Percentiles rank a stretch among this genome's conserved stretches.
These are phyloP conservation scores for Porites australiensis DNA, from an alignment of 64 coral and sea anemone genomes.

Conservation along the genomic window DNA sequence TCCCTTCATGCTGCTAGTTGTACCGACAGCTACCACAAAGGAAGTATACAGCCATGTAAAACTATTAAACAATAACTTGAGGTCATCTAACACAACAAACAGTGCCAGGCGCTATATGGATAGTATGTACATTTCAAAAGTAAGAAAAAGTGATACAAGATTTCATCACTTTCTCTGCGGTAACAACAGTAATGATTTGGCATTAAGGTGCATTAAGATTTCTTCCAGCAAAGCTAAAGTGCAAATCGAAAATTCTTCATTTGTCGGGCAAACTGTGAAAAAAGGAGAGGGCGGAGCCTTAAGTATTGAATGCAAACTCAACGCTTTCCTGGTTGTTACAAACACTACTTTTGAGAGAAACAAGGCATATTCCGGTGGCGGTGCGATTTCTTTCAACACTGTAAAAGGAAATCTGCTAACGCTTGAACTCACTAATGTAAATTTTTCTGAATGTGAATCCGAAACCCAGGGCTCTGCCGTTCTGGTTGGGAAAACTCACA, in stretches of 20 bases:
- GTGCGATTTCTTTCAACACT: constrained; percentile 4
- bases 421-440: constrained; percentile 19
- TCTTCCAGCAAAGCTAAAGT: neutral
- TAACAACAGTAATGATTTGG: constrained; percentile 27
- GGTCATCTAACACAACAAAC: neutral
- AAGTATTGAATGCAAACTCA: neutral
- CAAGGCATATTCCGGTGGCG: neutral
- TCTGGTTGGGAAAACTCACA: constrained; percentile 15
- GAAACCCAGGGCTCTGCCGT: neutral
- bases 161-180: neutral
- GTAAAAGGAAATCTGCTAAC: neutral
- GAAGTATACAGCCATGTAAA: constrained; percentile 12
- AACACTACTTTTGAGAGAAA: constrained; percentile 1
- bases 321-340: neutral
- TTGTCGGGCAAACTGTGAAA: neutral
- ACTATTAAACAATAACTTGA: constrained; percentile 4
- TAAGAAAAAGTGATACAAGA: neutral
- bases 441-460: neutral
- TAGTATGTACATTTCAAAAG: constrained; percentile 6
- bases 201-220: constrained; percentile 35
- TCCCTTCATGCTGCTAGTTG: constrained; percentile 7
- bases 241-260: constrained; percentile 9
- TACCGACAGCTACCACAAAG: neutral
- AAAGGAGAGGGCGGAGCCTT: constrained; percentile 10
- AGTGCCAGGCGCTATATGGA: constrained; percentile 1